phyloP scores from a whole-genome alignment of 2,888 invertebrate genomes.

The Fragum whitleyi region DNA sequence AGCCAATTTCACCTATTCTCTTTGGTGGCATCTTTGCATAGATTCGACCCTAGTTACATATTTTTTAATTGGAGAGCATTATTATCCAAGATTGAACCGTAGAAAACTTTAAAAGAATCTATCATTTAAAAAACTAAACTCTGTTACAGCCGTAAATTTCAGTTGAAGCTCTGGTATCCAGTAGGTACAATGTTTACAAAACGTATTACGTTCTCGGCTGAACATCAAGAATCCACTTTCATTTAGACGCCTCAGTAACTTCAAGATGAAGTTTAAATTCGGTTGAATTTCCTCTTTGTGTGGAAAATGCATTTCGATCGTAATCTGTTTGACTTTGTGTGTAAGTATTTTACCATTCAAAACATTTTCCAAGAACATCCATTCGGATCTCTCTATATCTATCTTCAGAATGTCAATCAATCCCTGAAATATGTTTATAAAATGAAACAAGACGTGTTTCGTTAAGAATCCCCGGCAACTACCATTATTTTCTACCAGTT shows the following conservation, averaged over 20 bases:
- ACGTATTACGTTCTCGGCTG: neutral
- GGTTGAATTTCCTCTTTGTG: neutral
- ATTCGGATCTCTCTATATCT: neutral
- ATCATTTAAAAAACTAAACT: neutral
- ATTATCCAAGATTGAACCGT: no score
- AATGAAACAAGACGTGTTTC: neutral
- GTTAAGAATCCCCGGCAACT: no score
- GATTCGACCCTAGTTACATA: no score
- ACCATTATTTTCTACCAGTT: no score
- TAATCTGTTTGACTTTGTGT: neutral
- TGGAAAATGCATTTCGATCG: neutral
- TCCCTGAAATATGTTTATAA: neutral
- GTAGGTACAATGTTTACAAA: neutral
- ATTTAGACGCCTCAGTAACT: neutral
- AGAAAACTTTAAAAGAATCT: neutral
- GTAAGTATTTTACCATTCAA: neutral
- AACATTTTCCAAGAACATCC: neutral
- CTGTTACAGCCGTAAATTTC: neutral
- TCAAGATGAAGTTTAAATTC: neutral
- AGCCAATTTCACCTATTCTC: no score
- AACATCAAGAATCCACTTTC: neutral
- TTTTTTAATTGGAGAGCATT: no score
- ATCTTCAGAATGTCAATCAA: neutral
- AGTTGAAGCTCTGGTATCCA: neutral
- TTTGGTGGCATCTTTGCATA: no score